phyloP scores from a whole-genome alignment of 1,140 invertebrate species.

The Magallana angulata region DNA sequence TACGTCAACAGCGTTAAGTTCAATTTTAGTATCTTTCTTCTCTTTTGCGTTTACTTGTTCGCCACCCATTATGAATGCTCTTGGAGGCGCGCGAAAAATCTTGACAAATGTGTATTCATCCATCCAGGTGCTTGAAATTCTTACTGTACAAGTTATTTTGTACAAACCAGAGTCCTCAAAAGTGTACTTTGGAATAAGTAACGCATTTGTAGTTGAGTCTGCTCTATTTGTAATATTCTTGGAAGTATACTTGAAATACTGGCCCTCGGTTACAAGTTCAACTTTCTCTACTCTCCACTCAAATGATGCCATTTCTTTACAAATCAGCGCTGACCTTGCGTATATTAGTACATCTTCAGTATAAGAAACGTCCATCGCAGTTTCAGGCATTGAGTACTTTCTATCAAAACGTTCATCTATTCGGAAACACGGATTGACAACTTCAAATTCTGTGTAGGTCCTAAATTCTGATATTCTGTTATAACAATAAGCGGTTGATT shows the following conservation, averaged over 20 bases:
- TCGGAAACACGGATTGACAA: neutral
- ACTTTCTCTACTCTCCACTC: neutral
- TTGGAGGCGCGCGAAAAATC: neutral
- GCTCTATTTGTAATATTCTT: neutral
- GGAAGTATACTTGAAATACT: neutral
- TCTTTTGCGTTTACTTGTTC: neutral
- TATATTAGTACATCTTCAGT: neutral
- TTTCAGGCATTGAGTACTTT: neutral
- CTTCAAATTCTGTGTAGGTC: neutral
- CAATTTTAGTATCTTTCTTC: neutral
- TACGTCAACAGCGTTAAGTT: neutral
- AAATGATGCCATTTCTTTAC: neutral
- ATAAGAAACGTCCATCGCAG: neutral
- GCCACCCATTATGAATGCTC: neutral
- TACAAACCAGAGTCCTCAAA: neutral
- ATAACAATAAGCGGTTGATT: neutral
- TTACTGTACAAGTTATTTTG: neutral
- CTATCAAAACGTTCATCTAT: neutral
- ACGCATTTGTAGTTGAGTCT: neutral
- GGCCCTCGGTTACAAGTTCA: neutral
- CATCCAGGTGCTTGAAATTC: neutral
- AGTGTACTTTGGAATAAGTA: neutral
- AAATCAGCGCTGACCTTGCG: neutral
- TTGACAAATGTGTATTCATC: constrained; percentile 14
- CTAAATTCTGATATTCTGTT: neutral